Conservation (phyloP, 2,113 vertebrate genomes). For the Scomber japonicus region DNA sequence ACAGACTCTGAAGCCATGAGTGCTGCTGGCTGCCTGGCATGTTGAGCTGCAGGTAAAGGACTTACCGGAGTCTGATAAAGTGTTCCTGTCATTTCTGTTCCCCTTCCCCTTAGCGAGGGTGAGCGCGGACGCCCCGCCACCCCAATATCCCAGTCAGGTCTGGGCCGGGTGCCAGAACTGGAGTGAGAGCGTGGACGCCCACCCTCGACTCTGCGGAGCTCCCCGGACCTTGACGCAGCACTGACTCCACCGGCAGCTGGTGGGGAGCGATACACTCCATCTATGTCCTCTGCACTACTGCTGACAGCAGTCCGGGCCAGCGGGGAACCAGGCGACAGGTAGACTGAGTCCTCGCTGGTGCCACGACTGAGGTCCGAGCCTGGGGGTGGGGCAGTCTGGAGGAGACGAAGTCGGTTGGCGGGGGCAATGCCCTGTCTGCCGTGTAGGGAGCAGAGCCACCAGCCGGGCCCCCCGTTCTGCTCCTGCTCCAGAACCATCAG, state of each 20-base stretch:
- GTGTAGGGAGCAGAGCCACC: constrained; percentile 93
- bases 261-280: constrained; percentile 82
- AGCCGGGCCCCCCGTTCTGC: constrained; percentile 83
- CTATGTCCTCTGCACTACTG: constrained; percentile 65
- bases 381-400: constrained; percentile 77
- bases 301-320: constrained; percentile 46
- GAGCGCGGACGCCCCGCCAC: constrained; percentile 80
- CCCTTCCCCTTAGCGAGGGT: constrained; percentile 79
- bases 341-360: constrained; percentile 72
- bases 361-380: constrained; percentile 37
- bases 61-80: constrained; percentile 80
- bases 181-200: constrained; percentile 85
- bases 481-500: constrained; percentile 91
- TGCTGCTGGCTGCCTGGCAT: constrained; percentile 66
- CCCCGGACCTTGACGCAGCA: constrained; percentile 58
- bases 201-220: constrained; percentile 67
- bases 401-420: constrained; percentile 90
- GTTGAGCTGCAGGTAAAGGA: constrained; percentile 62
- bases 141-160: constrained; percentile 78
- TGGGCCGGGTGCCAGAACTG: constrained; percentile 83
- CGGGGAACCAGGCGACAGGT: constrained; percentile 69
- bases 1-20: constrained; percentile 75
- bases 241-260: constrained; percentile 55
- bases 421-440: constrained; percentile 93
- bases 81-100: constrained; percentile 62